Evolutionary conservation across 35 echinoderm and acorn worm genomes (phyloP).

Genomic region (Ophioderma brevispina): DNA sequence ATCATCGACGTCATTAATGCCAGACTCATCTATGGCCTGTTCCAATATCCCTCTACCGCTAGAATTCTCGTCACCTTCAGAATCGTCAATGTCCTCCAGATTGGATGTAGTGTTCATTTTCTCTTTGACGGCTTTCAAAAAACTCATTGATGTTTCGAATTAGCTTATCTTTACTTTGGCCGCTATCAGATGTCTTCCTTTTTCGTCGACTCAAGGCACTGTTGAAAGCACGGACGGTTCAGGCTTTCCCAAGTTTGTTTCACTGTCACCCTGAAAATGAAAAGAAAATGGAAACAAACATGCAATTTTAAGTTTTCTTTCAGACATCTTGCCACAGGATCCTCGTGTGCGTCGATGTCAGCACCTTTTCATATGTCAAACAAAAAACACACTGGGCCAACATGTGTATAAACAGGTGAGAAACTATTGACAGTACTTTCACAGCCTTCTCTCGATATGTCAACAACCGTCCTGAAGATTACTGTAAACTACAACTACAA

Average conservation of each 20-base stretch:
- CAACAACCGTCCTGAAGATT: conserved; percentile 14
- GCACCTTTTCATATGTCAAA: conserved; percentile 34
- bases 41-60: conserved; percentile 33
- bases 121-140: conserved; percentile 45
- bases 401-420: conserved; percentile 39
- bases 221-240: conserved; percentile 52
- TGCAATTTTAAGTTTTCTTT: conserved; percentile 25
- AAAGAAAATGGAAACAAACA: conserved; percentile 40
- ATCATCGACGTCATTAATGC: conserved; percentile 42
- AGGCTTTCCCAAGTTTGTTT: conserved; percentile 46
- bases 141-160: conserved; percentile 49
- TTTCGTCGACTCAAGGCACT: conserved; percentile 40
- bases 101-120: background rate
- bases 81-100: background rate
- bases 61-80: conserved; percentile 49
- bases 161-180: conserved; percentile 1
- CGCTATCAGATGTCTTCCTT: conserved; percentile 14
- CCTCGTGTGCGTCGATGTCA: conserved; percentile 41
- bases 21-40: conserved; percentile 45
- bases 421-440: conserved; percentile 45
- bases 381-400: conserved; percentile 33
- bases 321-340: conserved; percentile 50
- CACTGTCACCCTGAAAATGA: conserved; percentile 17
- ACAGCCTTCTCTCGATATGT: conserved; percentile 38
- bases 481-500: conserved; percentile 71